Evolutionary conservation across 2,888 invertebrate species (phyloP), one percentile per base, ranked within the genome.

Genomic region (Pristionchus arcanus): DNA sequence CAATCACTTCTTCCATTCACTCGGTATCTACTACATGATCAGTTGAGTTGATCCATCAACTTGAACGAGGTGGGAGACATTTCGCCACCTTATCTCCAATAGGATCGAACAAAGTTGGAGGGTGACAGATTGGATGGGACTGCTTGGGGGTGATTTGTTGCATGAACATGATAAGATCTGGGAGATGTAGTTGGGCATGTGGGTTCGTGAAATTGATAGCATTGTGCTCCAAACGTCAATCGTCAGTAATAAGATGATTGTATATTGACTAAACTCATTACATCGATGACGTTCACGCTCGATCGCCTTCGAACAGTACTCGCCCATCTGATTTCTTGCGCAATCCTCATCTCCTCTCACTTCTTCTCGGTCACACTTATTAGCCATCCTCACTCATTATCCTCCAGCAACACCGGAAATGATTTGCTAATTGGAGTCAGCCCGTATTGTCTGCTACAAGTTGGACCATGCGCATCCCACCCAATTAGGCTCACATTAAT

Each of bases 381-480:
- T 53, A 34, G 49, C n/a, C 11, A 7, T n/a, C 31, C 42, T 21
- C 49, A 28, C 34, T 71, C 71, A 49, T 81, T 49, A 81, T n/a
- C 42, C 53, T n/a, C 81, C 16, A 15, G 34, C 49, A 49, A 49
- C 42, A 81, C 81, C 53, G 81, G 81, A 81, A 81, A 81, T 81
- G 28, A 81, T 28, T 81, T 53, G 81, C 81, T 81, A 81, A 81
- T 81, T 81, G 81, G 49, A 49, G 81, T 81, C 81, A 81, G 42
- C 25, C 74, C 42, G 25, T 81, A 81, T 81, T 81, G 81, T 81
- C 81, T n/a, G n/a, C n/a, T 81, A 53, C 81, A 81, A 81, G 81
- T 81, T 81, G 37, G 74, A 16, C n/a, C 7, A 13, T 25, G 81
- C 81, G 49, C 81, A 81, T 81, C 81, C 81, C 77, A 34, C 74